These are phyloP conservation scores for Ophraella communa DNA, from an alignment of 2,888 invertebrate species.

Conservation along the genomic window DNA sequence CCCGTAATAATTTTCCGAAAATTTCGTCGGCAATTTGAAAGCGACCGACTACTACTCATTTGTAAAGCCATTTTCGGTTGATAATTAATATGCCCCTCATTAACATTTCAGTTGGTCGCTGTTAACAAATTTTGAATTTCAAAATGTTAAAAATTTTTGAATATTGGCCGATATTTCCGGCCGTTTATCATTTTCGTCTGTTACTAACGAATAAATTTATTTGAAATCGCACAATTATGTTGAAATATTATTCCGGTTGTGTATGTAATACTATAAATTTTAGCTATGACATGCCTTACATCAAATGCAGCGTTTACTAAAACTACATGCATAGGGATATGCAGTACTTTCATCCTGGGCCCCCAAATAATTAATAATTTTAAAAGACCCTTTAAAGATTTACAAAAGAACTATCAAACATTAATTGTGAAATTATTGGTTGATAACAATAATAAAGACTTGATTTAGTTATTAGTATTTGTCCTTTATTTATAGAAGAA, in stretches of 20 bases:
- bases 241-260: conserved; percentile 2
- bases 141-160: conserved; percentile 9
- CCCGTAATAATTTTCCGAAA: conserved; percentile 38
- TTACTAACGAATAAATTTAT: too few species aligned
- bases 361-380: too few species aligned
- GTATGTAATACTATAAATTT: not conserved
- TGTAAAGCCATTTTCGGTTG: conserved; percentile 29
- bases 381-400: too few species aligned
- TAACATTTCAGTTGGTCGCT: conserved; percentile 25
- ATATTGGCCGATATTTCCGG: conserved; percentile 10
- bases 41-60: conserved; percentile 34
- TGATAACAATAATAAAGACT: too few species aligned
- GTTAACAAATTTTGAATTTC: conserved; percentile 8
- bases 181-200: conserved; percentile 2
- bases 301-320: not conserved
- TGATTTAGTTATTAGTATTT: too few species aligned
- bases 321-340: too few species aligned
- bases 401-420: too few species aligned
- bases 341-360: too few species aligned
- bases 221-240: not conserved
- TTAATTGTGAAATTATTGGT: too few species aligned
- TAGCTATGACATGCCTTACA: not conserved
- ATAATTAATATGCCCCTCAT: conserved; percentile 37
- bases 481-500: too few species aligned
- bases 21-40: conserved; percentile 35